Evolutionary conservation across 2,113 vertebrate species (phyloP).

Genomic region (Sceloporus tristichus): DNA sequence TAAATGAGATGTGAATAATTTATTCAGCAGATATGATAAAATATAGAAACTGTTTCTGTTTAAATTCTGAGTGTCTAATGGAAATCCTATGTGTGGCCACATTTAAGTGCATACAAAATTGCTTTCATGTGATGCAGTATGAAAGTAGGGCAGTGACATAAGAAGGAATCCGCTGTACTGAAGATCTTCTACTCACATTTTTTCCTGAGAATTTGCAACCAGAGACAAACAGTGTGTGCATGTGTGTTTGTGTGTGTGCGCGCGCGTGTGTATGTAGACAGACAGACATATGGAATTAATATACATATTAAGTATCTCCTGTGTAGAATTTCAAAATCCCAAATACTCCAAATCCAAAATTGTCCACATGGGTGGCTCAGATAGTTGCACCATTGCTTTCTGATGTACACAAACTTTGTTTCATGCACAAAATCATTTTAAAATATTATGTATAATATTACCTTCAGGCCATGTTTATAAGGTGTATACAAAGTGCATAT

Average conservation of each 20-base stretch:
- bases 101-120: constrained; percentile 14
- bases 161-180: constrained; percentile 17
- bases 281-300: not conserved
- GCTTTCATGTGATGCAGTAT: not conserved
- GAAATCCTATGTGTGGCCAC: not conserved
- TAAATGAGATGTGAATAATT: constrained; percentile 27
- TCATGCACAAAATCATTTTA: too few relatives aligned
- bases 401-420: too few relatives aligned
- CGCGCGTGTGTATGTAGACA: not conserved
- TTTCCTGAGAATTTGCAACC: not conserved
- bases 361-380: too few relatives aligned
- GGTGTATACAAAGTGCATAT: too few relatives aligned
- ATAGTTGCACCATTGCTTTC: too few relatives aligned
- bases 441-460: too few relatives aligned
- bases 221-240: not conserved
- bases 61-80: constrained; percentile 26
- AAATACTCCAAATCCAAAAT: too few relatives aligned
- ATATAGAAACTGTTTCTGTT: constrained; percentile 21
- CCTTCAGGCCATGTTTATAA: too few relatives aligned
- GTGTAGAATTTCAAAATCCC: too few relatives aligned
- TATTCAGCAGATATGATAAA: constrained; percentile 28
- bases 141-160: constrained; percentile 5
- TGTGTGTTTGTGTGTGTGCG: not conserved
- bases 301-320: not conserved
- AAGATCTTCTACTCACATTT: not conserved